A percentile compares a stretch with the other conserved stretches of the same genome.
These are phyloP conservation scores for Mythimna albipuncta DNA, from an alignment of 2,888 invertebrate genomes.

Conservation along the genomic window DNA sequence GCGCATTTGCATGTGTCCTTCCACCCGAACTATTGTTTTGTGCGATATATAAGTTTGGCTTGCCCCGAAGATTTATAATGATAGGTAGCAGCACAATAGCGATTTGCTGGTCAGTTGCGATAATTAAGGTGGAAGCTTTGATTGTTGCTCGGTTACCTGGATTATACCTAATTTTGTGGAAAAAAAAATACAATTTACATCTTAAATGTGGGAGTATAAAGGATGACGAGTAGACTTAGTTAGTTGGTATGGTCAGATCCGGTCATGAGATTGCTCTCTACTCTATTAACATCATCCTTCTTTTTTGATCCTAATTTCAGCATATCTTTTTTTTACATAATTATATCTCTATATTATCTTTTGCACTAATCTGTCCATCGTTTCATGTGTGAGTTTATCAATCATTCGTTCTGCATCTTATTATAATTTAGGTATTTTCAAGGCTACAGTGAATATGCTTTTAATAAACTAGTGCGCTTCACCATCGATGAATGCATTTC, in stretches of 20 bases:
- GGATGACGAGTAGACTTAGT: no score
- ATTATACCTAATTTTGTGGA: background rate
- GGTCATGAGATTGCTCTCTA: background rate
- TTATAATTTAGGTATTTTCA: no score
- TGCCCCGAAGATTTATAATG: slow-evolving; percentile 71
- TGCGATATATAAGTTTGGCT: slow-evolving; percentile 78
- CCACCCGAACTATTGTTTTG: slow-evolving; percentile 79
- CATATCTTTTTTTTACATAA: no score
- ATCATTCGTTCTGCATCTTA: no score
- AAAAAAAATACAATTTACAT: background rate
- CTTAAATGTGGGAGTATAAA: background rate
- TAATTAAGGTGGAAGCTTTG: slow-evolving; percentile 57
- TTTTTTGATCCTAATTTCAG: no score
- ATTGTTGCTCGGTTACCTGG: slow-evolving; percentile 24
- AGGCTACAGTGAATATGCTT: no score
- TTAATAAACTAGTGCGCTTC: no score
- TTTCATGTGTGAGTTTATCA: background rate
- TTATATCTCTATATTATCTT: no score
- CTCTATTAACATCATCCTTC: background rate
- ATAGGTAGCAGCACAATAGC: slow-evolving; percentile 68
- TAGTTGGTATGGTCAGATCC: background rate
- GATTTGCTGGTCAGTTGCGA: slow-evolving; percentile 52
- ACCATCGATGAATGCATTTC: no score
- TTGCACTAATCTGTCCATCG: no score
- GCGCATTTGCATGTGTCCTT: slow-evolving; percentile 81